phyloP scores from a whole-genome alignment of 2,113 vertebrate genomes.

The Ochotona princeps region DNA sequence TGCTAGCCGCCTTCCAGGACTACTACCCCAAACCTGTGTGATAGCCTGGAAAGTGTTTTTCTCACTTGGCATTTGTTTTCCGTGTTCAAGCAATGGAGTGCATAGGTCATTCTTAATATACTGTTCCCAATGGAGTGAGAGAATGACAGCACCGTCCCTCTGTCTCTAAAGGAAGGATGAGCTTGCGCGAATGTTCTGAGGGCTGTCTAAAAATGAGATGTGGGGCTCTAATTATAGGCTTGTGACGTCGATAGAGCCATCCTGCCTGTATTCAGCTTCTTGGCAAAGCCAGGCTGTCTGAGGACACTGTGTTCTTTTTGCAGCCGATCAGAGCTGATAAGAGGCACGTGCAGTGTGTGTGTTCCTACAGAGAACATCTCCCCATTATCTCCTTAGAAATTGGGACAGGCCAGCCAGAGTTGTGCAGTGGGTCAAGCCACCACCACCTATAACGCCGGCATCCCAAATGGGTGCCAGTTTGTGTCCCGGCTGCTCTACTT shows the following conservation, averaged over 20 bases:
- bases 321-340: neutral
- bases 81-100: conserved; percentile 9
- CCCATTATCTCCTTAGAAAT: neutral
- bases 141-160: neutral
- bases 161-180: conserved; percentile 34
- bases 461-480: too few species aligned
- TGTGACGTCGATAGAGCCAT: neutral
- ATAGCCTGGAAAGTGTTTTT: neutral
- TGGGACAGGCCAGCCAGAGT: neutral
- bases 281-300: neutral
- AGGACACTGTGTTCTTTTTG: conserved; percentile 30
- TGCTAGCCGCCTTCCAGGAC: neutral
- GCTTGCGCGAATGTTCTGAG: neutral
- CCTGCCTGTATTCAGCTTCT: neutral
- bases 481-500: too few species aligned
- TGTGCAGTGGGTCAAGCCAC: too few species aligned
- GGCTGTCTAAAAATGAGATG: conserved; percentile 13
- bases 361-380: conserved; percentile 32
- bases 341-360: conserved; percentile 4
- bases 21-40: neutral
- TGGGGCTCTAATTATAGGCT: conserved; percentile 26
- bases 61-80: neutral
- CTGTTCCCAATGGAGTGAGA: conserved; percentile 11
- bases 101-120: neutral
- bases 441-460: too few species aligned